Evolutionary conservation across 2,113 vertebrate species (phyloP).

Genomic region (Rhombomys opimus): DNA sequence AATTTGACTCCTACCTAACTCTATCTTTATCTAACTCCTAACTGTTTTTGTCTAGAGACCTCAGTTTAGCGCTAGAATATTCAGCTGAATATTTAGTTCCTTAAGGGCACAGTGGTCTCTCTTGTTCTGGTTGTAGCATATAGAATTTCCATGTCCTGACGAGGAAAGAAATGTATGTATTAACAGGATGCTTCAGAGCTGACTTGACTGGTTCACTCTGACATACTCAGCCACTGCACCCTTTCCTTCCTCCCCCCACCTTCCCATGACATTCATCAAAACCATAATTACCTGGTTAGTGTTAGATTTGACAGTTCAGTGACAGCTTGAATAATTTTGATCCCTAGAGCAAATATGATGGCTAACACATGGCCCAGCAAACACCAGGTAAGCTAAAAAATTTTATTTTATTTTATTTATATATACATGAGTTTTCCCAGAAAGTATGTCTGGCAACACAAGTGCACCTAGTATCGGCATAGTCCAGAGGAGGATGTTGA

Average conservation of each 20-base stretch:
- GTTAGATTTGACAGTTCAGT: not conserved
- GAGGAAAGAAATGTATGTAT: not conserved
- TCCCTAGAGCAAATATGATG: not conserved
- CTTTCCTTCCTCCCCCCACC: not conserved
- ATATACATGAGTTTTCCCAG: not conserved
- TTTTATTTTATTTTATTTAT: not conserved
- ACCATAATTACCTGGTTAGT: not conserved
- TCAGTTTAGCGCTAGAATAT: constrained; percentile 1
- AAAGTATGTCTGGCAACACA: not conserved
- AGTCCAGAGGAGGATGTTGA: not conserved
- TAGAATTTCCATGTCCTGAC: not conserved
- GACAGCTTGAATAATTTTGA: not conserved
- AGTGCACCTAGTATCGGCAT: not conserved
- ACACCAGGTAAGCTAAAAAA: not conserved
- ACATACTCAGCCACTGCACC: not conserved
- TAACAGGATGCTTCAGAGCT: constrained; percentile 7
- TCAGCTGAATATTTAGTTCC: constrained; percentile 25
- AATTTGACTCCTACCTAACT: not conserved
- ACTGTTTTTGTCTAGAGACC: constrained; percentile 10
- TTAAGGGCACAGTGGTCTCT: not conserved
- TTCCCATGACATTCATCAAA: not conserved
- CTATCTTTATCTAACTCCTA: not conserved
- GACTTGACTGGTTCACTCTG: not conserved
- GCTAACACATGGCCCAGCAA: not conserved
- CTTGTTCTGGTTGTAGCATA: not conserved